These are phyloP conservation scores for Procavia capensis DNA, from an alignment of 2,113 vertebrate genomes.

Conservation along the genomic window DNA sequence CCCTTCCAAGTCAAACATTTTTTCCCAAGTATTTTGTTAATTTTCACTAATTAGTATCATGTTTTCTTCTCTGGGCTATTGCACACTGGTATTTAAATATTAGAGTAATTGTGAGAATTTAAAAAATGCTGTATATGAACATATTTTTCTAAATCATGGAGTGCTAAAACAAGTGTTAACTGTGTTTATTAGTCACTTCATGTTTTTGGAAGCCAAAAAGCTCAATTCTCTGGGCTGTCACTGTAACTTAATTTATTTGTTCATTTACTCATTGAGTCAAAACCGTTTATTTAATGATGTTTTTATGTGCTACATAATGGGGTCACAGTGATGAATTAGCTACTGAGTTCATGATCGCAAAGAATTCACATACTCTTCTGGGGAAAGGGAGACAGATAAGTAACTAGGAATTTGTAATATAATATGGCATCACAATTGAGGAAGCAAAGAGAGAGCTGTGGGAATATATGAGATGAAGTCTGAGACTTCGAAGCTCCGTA, in stretches of 20 bases:
- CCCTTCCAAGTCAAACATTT: background rate
- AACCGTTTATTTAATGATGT: slow-evolving; percentile 16
- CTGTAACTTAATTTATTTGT: slow-evolving; percentile 29
- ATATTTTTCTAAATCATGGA: slow-evolving; percentile 48
- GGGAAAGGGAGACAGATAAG: background rate
- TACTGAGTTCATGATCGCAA: slow-evolving; percentile 25
- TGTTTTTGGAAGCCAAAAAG: background rate
- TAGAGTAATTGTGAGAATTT: slow-evolving; percentile 33
- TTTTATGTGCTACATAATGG: slow-evolving; percentile 11
- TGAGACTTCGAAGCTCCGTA: background rate
- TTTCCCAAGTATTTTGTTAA: background rate
- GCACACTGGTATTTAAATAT: background rate
- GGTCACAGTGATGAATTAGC: background rate
- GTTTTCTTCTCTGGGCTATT: slow-evolving; percentile 23
- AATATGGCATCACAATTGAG: background rate
- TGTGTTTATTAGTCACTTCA: slow-evolving; percentile 36
- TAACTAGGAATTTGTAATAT: background rate
- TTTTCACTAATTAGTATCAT: slow-evolving; percentile 39
- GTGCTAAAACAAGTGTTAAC: slow-evolving; percentile 6
- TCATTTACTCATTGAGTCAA: background rate
- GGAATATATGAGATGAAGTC: background rate
- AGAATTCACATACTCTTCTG: background rate
- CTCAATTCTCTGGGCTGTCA: slow-evolving; percentile 22
- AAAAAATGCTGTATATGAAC: slow-evolving; percentile 19
- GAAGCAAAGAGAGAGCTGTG: background rate